phyloP scores from a whole-genome alignment of 1,140 invertebrate genomes.

The Leptopilina clavipes region DNA sequence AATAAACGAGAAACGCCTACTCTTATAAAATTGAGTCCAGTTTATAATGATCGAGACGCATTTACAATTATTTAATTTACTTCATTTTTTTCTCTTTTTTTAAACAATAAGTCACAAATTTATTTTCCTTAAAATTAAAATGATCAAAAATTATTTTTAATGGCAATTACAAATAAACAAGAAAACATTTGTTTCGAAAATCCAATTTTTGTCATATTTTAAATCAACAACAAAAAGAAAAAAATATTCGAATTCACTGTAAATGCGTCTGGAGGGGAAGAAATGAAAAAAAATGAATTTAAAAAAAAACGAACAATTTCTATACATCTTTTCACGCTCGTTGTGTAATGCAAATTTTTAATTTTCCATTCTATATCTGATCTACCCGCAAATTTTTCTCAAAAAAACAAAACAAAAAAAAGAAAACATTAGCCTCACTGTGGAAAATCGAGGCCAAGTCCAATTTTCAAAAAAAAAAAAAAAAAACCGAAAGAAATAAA shows the following conservation, averaged over 20 bases:
- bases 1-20: constrained; percentile 8
- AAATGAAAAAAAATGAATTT: constrained; percentile 36
- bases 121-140: no score
- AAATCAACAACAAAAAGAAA: no score
- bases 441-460: constrained; percentile 50
- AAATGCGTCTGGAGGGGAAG: constrained; percentile 10
- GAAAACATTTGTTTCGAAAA: constrained; percentile 8
- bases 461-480: constrained; percentile 47
- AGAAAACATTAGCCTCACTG: constrained; percentile 42
- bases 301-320: constrained; percentile 47
- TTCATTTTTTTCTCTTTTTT: constrained; percentile 2
- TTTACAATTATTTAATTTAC: constrained; percentile 4
- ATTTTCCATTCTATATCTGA: constrained; percentile 46
- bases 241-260: not conserved
- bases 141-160: no score
- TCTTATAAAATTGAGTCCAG: constrained; percentile 21
- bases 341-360: constrained; percentile 48
- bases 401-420: not conserved
- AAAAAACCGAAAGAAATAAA: constrained; percentile 52
- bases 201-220: not conserved
- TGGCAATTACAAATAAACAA: no score
- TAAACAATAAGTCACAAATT: not conserved
- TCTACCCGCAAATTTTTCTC: constrained; percentile 46
- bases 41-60: constrained; percentile 22
- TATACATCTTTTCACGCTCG: constrained; percentile 52